Conservation (phyloP, 2,888 invertebrate genomes). For the Pollenia griseotomentosa region DNA sequence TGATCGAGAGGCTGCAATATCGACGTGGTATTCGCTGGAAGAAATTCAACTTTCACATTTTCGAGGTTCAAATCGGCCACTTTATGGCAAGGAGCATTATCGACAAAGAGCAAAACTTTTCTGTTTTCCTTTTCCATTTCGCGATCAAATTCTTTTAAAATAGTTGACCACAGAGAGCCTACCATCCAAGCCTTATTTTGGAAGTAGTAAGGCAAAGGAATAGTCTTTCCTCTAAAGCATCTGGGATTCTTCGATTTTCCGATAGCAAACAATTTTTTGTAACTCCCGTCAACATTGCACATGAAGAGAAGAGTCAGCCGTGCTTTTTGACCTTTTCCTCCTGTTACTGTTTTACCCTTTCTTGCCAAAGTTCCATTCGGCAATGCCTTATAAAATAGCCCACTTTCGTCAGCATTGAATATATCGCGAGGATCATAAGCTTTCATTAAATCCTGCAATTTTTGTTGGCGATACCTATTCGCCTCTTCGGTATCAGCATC, state of each 20-base stretch:
- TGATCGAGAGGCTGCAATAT: slow-evolving; percentile 55
- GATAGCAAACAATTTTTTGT: slow-evolving; percentile 49
- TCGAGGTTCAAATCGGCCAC: slow-evolving; percentile 46
- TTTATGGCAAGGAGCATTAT: slow-evolving; percentile 49
- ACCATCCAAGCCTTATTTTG: slow-evolving; percentile 47
- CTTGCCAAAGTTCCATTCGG: slow-evolving; percentile 30
- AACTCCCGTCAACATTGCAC: slow-evolving; percentile 55
- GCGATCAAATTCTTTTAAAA: slow-evolving; percentile 43
- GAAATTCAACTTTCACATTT: slow-evolving; percentile 32
- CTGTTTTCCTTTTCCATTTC: slow-evolving; percentile 49
- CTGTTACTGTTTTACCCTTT: slow-evolving; percentile 20
- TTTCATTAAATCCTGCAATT: slow-evolving; percentile 49
- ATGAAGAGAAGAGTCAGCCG: slow-evolving; percentile 26
- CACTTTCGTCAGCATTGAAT: not conserved
- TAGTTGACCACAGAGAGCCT: slow-evolving; percentile 14
- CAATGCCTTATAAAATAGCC: slow-evolving; percentile 1
- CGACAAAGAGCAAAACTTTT: slow-evolving; percentile 55
- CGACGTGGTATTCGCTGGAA: slow-evolving; percentile 36
- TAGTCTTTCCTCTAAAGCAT: slow-evolving; percentile 45
- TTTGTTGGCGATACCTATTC: slow-evolving; percentile 36
- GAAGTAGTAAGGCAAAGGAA: slow-evolving; percentile 47
- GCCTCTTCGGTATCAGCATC: slow-evolving; percentile 44
- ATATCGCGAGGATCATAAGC: slow-evolving; percentile 35
- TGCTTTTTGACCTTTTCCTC: slow-evolving; percentile 26
- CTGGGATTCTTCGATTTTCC: slow-evolving; percentile 38